Conservation (phyloP, 2,888 invertebrate genomes). For the Spisula subtruncata region DNA sequence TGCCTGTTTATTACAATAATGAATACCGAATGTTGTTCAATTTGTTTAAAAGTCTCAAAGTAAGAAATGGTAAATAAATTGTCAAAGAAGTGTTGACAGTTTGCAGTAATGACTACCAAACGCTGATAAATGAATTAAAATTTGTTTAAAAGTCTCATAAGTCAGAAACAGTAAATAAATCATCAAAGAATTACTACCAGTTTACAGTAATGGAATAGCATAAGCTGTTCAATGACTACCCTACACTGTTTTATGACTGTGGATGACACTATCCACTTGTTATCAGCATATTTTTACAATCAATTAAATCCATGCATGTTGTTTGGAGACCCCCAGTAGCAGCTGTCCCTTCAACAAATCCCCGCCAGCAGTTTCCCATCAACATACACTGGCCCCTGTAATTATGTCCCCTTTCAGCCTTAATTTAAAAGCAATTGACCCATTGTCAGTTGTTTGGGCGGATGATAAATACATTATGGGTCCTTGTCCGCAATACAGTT, state of each 20-base stretch:
- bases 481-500: background rate
- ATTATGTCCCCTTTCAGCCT: conserved; percentile 16
- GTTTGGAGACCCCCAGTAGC: background rate
- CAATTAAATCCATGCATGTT: conserved; percentile 15
- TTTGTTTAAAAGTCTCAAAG: no score
- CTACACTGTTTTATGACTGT: background rate
- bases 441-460: background rate
- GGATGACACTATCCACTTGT: conserved; percentile 10
- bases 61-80: no score
- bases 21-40: no score
- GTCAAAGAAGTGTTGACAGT: no score
- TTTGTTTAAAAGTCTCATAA: no score
- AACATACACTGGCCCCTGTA: background rate
- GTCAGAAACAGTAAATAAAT: background rate
- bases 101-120: no score
- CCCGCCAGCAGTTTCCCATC: background rate
- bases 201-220: no score
- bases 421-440: background rate
- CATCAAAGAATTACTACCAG: background rate
- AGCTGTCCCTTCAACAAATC: background rate
- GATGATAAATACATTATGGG: background rate
- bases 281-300: conserved; percentile 23
- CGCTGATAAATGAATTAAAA: no score
- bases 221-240: no score
- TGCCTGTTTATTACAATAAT: no score